phyloP scores from a whole-genome alignment of 2,113 vertebrate species.

The Anser brachyrhynchus region DNA sequence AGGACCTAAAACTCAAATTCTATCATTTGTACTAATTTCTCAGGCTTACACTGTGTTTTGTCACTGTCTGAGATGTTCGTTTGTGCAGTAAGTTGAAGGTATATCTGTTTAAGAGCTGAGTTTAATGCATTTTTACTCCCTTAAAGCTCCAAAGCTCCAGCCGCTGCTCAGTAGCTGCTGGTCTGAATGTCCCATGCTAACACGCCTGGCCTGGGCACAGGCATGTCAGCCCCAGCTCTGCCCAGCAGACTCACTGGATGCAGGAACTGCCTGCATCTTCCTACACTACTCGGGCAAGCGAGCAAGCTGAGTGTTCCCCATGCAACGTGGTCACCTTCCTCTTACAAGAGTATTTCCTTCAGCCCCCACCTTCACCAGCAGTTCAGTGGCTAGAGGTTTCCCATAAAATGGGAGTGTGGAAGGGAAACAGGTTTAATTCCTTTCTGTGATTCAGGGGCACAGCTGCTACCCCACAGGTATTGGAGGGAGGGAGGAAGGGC shows the following conservation, averaged over 20 bases:
- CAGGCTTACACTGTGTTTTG: neutral
- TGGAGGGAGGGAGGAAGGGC: neutral
- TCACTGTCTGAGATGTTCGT: neutral
- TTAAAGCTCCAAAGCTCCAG: neutral
- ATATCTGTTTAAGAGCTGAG: neutral
- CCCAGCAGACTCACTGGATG: neutral
- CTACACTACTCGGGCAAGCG: neutral
- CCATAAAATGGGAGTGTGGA: neutral
- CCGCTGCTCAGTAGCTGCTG: neutral
- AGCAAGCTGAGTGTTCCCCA: neutral
- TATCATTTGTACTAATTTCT: neutral
- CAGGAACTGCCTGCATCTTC: neutral
- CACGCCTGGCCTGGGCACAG: neutral
- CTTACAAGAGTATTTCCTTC: neutral
- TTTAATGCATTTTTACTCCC: neutral
- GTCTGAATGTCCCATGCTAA: neutral
- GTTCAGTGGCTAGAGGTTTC: neutral
- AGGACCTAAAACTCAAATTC: neutral
- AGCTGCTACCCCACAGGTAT: rapidly evolving
- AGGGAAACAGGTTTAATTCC: neutral
- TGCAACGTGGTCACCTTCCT: neutral
- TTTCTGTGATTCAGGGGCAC: neutral
- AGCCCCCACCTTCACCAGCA: neutral
- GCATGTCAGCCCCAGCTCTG: neutral
- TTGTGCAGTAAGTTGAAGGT: neutral